These are phyloP conservation scores for Leptocoma aspasia DNA, from an alignment of 2,113 vertebrate genomes.

Conservation along the genomic window DNA sequence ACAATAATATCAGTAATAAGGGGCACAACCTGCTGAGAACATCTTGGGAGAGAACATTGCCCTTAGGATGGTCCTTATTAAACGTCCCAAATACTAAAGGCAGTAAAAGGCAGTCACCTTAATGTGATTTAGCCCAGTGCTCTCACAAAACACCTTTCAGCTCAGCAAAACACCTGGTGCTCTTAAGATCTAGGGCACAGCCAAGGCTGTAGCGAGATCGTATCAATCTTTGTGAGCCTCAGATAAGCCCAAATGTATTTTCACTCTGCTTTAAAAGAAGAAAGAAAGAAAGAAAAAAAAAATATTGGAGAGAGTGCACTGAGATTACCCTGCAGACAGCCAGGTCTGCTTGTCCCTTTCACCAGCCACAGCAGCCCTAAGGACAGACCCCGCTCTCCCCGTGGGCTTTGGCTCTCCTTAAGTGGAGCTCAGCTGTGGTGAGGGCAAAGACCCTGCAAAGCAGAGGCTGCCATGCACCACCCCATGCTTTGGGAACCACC, in stretches of 20 bases:
- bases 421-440: not conserved
- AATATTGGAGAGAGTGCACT: not conserved
- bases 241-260: not conserved
- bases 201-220: not conserved
- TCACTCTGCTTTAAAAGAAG: not conserved
- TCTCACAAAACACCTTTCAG: constrained; percentile 9
- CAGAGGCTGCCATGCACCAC: not conserved
- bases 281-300: not conserved
- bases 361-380: not conserved
- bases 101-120: not conserved
- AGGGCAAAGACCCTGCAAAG: not conserved
- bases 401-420: accelerated
- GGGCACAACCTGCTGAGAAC: not conserved
- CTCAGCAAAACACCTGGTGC: not conserved
- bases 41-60: not conserved
- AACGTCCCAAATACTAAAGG: constrained; percentile 19
- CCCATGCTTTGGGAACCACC: not conserved
- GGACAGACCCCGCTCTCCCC: accelerated
- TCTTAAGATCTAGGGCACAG: constrained; percentile 3
- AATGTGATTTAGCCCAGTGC: not conserved
- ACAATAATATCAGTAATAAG: not conserved
- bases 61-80: constrained; percentile 16
- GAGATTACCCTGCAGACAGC: not conserved
- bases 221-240: not conserved
- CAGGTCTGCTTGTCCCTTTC: not conserved